phyloP scores from a whole-genome alignment of 2,797 vertebrate species.

The Platalea minor region DNA sequence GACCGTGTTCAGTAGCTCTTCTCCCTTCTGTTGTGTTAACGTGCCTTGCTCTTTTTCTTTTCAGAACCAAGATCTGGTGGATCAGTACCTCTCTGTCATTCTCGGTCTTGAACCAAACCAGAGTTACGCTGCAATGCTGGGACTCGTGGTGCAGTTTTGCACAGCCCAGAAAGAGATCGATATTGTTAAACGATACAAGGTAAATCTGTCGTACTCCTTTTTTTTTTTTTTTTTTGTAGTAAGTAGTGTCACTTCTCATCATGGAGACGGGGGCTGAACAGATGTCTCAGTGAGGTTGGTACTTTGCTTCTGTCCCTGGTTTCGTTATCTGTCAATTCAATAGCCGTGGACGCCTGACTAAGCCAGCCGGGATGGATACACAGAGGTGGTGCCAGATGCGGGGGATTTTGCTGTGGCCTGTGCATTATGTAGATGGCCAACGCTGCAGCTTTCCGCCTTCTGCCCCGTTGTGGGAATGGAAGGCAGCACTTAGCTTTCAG shows the following conservation, averaged over 20 bases:
- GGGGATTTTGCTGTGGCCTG: background rate
- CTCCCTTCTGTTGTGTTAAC: background rate
- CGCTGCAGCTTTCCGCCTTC: background rate
- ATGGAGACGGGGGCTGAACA: background rate
- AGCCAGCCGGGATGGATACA: background rate
- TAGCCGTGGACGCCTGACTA: background rate
- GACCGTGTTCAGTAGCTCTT: background rate
- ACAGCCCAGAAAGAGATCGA: conserved; percentile 84
- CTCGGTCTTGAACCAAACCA: conserved; percentile 87
- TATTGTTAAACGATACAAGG: conserved; percentile 87
- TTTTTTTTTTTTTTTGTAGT: background rate
- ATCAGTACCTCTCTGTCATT: conserved; percentile 86
- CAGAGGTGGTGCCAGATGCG: background rate
- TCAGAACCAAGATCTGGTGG: conserved; percentile 87
- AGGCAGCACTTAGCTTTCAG: background rate
- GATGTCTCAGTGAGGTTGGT: background rate
- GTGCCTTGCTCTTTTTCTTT: background rate
- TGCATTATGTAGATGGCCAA: background rate
- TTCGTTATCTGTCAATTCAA: background rate
- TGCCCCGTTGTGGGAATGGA: background rate
- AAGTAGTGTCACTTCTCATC: background rate
- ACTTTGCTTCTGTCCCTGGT: background rate
- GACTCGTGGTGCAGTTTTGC: conserved; percentile 89
- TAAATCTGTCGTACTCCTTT: background rate
- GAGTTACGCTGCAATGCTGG: conserved; percentile 83